Conservation (phyloP, 30 jellyfish, hydroid and myxozoan species). For the Nemopilema nomurai region DNA sequence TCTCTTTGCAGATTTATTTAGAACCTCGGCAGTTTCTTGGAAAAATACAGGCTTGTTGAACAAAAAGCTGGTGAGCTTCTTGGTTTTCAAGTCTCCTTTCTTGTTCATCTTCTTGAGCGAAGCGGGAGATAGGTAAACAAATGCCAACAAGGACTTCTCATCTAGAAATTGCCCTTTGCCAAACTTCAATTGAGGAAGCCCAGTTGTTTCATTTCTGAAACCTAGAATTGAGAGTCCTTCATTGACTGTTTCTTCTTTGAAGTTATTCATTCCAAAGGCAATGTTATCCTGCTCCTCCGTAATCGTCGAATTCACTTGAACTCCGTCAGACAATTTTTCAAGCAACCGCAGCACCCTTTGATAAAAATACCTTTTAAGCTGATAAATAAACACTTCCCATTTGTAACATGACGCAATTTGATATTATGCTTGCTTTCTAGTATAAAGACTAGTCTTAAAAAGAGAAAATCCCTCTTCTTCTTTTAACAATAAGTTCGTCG, state of each 20-base stretch:
- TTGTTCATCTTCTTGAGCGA: slow-evolving; percentile 38
- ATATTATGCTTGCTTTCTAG: too few species aligned
- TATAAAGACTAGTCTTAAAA: too few species aligned
- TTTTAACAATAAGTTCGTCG: too few species aligned
- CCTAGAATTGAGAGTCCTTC: slow-evolving; percentile 23
- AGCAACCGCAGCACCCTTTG: slow-evolving; percentile 30
- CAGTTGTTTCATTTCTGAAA: slow-evolving; percentile 8
- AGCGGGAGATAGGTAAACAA: slow-evolving; percentile 26
- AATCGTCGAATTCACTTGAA: slow-evolving; percentile 12
- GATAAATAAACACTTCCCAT: too few species aligned
- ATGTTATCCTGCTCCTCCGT: slow-evolving; percentile 30
- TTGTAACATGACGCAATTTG: too few species aligned
- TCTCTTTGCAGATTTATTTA: not conserved
- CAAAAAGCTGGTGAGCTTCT: slow-evolving; percentile 19
- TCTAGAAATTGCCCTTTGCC: not conserved
- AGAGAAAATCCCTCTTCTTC: too few species aligned
- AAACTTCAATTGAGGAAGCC: slow-evolving; percentile 21
- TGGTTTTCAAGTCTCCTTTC: slow-evolving; percentile 10
- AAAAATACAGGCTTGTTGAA: slow-evolving; percentile 31
- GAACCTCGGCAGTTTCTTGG: not conserved
- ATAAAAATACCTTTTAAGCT: too few species aligned
- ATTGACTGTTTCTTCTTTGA: not conserved
- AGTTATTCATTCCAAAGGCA: slow-evolving; percentile 23
- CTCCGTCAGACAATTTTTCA: slow-evolving; percentile 31
- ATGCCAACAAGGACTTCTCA: not conserved